Evolutionary conservation across 1,140 invertebrate species (phyloP).

Genomic region (Euura saliciscinereae): DNA sequence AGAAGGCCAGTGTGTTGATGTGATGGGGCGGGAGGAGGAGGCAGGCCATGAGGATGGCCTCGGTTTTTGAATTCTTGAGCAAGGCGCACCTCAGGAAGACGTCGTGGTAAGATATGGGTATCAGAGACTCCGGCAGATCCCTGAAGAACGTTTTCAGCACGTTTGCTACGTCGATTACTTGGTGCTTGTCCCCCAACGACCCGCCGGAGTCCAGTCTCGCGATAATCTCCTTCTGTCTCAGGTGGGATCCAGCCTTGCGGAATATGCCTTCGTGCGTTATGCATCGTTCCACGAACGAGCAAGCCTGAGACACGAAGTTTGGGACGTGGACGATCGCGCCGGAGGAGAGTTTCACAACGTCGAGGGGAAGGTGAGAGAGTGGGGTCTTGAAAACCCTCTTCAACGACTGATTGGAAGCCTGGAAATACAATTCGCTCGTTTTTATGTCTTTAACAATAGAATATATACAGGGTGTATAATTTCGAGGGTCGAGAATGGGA

Average conservation of each 20-base stretch:
- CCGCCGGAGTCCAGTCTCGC: slow-evolving; percentile 71
- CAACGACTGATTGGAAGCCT: slow-evolving; percentile 13
- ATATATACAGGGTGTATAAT: slow-evolving; percentile 20
- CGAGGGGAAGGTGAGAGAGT: slow-evolving; percentile 64
- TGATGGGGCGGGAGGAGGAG: slow-evolving; percentile 68
- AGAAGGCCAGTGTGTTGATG: slow-evolving; percentile 71
- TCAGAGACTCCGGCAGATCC: slow-evolving; percentile 81
- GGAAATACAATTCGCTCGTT: slow-evolving; percentile 31
- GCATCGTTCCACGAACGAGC: slow-evolving; percentile 69
- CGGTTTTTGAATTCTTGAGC: slow-evolving; percentile 49
- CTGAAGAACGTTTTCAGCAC: slow-evolving; percentile 84
- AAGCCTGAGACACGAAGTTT: slow-evolving; percentile 76
- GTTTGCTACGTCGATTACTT: slow-evolving; percentile 82
- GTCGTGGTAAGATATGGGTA: slow-evolving; percentile 75
- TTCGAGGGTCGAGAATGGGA: slow-evolving; percentile 19
- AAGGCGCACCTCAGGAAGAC: slow-evolving; percentile 73
- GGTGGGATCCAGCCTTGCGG: slow-evolving; percentile 81
- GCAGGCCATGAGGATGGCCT: slow-evolving; percentile 68
- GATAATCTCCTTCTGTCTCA: slow-evolving; percentile 80
- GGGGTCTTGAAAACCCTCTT: slow-evolving; percentile 69
- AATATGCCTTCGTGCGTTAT: slow-evolving; percentile 81
- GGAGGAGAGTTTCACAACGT: slow-evolving; percentile 66
- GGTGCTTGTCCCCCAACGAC: slow-evolving; percentile 66
- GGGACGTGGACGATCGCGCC: slow-evolving; percentile 72
- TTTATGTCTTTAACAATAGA: slow-evolving; percentile 35